These are phyloP conservation scores for Neolamprologus falcicula DNA, from an alignment of 2,113 vertebrate genomes.

Conservation along the genomic window DNA sequence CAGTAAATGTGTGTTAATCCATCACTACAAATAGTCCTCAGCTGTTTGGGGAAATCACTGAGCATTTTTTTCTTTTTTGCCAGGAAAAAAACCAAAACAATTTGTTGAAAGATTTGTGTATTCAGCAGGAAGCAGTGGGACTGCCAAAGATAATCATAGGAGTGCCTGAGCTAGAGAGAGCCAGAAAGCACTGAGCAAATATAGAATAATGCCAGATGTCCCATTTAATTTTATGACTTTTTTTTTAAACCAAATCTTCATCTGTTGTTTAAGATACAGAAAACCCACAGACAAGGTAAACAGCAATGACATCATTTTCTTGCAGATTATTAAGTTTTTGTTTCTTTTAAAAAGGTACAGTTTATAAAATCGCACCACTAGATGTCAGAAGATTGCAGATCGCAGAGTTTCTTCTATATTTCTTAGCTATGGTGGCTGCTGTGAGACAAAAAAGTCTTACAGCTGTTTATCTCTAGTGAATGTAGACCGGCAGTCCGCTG, in stretches of 20 bases:
- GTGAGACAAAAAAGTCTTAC: not conserved
- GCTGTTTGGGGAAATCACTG: not conserved
- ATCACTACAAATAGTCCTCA: not conserved
- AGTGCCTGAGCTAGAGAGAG: not conserved
- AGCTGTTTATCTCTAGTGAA: not conserved
- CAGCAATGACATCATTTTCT: not conserved
- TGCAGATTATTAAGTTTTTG: fast-evolving
- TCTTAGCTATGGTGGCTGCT: not conserved
- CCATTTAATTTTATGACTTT: not conserved
- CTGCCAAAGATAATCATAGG: not conserved
- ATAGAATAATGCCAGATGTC: not conserved
- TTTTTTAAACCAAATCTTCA: not conserved
- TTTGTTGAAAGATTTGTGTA: not conserved
- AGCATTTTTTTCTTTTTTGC: not conserved
- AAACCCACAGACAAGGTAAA: not conserved
- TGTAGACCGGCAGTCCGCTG: fast-evolving
- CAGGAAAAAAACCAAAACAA: fast-evolving
- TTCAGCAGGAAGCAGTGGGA: not conserved
- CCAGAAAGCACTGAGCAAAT: not conserved
- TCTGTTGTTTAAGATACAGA: not conserved
- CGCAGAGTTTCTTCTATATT: not conserved
- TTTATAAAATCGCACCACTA: not conserved
- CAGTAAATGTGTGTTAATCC: not conserved
- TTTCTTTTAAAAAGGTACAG: fast-evolving
- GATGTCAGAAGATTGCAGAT: not conserved